Percentiles rank a stretch among this genome's conserved stretches.
Conservation (phyloP, 2,888 invertebrate species). For the Colostygia pectinataria region DNA sequence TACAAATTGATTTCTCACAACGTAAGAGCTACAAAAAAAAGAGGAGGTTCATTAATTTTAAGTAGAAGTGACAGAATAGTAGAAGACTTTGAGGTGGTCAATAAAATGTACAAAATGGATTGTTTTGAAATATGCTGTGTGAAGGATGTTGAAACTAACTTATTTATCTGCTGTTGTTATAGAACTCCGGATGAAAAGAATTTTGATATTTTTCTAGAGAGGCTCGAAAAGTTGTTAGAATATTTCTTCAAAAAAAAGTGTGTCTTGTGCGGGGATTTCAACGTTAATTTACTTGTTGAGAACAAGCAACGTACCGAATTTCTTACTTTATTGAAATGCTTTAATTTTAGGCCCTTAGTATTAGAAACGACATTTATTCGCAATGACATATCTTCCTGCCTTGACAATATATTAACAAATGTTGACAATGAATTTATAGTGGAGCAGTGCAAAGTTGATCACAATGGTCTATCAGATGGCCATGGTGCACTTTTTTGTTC, state of each 20-base stretch:
- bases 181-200: background rate
- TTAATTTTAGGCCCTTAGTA: background rate
- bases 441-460: background rate
- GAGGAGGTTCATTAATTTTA: background rate
- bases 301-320: background rate
- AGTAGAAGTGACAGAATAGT: background rate
- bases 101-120: background rate
- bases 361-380: background rate
- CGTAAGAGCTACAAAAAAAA: background rate
- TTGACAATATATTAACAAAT: background rate
- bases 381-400: background rate
- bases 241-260: background rate
- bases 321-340: background rate
- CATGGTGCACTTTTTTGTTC: background rate
- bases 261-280: background rate
- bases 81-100: background rate
- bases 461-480: background rate
- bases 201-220: background rate
- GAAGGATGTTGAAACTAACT: background rate
- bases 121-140: background rate
- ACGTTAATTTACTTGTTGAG: background rate
- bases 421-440: background rate
- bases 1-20: background rate
- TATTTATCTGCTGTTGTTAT: background rate
- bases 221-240: background rate